Evolutionary conservation across 2,797 vertebrate species (phyloP).

Genomic region (Erpetoichthys calabaricus): DNA sequence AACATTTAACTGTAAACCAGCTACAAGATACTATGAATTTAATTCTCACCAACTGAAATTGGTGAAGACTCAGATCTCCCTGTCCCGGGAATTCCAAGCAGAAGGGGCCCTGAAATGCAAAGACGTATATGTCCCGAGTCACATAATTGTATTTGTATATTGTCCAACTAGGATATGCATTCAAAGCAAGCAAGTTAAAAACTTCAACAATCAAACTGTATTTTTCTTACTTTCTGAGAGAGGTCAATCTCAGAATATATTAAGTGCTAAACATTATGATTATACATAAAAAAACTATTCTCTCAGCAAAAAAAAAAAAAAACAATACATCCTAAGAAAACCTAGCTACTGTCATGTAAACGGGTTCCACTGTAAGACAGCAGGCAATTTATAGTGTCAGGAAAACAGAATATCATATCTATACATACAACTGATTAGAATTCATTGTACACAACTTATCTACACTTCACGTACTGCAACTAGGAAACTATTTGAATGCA

Average conservation of each 20-base stretch:
- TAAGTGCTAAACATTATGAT: neutral
- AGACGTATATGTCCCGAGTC: conserved; percentile 58
- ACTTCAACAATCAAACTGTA: neutral
- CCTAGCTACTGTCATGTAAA: neutral
- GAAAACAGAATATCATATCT: neutral
- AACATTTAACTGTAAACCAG: conserved; percentile 18
- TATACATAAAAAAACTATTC: conserved; percentile 13
- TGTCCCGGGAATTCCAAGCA: conserved; percentile 65
- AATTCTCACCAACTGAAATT: conserved; percentile 70
- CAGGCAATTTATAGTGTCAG: neutral
- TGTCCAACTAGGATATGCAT: conserved; percentile 32
- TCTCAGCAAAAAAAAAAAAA: neutral
- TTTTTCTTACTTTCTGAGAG: conserved; percentile 17
- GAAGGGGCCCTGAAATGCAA: conserved; percentile 68
- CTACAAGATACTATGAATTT: conserved; percentile 46
- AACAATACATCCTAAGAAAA: neutral
- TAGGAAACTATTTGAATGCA: no score
- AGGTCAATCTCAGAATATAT: conserved; percentile 26
- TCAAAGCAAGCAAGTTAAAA: conserved; percentile 35
- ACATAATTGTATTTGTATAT: conserved; percentile 55
- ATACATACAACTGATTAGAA: no score
- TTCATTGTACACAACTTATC: no score
- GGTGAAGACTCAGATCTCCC: conserved; percentile 64
- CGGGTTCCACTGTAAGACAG: neutral
- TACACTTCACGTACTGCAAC: no score